Percentiles rank a stretch among this genome's conserved stretches.
Conservation (phyloP, 2,888 invertebrate species). For the Volucella bombylans region DNA sequence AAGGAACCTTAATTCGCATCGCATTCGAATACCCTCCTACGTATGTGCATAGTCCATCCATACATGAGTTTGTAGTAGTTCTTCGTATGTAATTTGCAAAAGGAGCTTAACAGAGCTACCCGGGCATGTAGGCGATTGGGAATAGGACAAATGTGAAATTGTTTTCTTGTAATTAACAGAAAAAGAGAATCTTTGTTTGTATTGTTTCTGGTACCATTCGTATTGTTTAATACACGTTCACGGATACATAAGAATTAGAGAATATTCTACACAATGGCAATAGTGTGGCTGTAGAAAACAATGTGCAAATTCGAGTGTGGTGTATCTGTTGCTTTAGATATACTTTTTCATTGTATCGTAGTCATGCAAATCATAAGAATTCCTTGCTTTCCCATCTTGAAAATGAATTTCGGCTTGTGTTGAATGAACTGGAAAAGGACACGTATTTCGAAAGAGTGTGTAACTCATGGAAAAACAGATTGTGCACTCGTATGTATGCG, state of each 20-base stretch:
- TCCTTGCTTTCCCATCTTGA: background rate
- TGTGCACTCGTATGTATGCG: background rate
- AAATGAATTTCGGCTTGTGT: background rate
- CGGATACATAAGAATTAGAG: too few species aligned
- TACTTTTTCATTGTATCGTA: background rate
- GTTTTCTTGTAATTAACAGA: conserved; percentile 22
- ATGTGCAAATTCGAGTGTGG: background rate
- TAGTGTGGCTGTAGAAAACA: background rate
- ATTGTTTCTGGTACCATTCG: too few species aligned
- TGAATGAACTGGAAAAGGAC: conserved; percentile 5
- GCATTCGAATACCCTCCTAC: background rate
- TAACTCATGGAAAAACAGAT: background rate
- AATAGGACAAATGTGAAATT: conserved; percentile 21
- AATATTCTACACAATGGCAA: too few species aligned
- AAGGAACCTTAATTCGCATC: conserved; percentile 37
- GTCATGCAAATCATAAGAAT: conserved; percentile 3
- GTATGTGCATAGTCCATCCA: background rate
- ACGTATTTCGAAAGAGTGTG: background rate
- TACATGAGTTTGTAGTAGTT: conserved; percentile 6
- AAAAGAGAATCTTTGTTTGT: background rate
- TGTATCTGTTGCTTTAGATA: background rate
- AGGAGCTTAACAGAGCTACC: conserved; percentile 14
- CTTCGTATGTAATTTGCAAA: conserved; percentile 16
- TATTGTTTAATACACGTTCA: too few species aligned
- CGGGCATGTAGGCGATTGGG: background rate